Percentiles rank a stretch among this genome's conserved stretches.
Evolutionary conservation across 2,113 vertebrate genomes (phyloP).

Genomic region (Perccottus glenii): DNA sequence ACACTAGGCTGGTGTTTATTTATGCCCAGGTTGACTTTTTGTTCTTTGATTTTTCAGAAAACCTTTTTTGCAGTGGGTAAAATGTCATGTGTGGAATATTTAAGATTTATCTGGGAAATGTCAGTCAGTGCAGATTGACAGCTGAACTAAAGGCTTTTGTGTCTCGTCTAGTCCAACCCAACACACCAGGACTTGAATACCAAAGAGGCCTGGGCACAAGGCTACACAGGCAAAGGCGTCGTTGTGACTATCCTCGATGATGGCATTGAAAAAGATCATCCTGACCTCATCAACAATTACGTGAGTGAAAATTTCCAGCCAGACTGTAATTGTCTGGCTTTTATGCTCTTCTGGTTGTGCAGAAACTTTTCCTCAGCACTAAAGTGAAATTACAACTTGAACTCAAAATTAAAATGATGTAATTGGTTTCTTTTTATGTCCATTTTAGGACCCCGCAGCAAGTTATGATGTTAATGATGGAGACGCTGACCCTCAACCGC

Average conservation of each 20-base stretch:
- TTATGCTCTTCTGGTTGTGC: background rate
- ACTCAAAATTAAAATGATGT: background rate
- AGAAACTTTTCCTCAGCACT: background rate
- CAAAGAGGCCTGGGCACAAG: conserved; percentile 91
- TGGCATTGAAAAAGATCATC: conserved; percentile 97
- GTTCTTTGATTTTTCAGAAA: background rate
- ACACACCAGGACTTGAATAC: conserved; percentile 86
- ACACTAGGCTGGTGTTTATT: conserved; percentile 7
- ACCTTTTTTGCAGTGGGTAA: background rate
- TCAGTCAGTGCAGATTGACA: conserved; percentile 38
- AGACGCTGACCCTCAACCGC: conserved; percentile 93
- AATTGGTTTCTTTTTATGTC: conserved; percentile 15
- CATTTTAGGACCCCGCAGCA: conserved; percentile 87
- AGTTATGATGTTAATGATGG: conserved; percentile 98
- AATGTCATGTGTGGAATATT: conserved; percentile 9
- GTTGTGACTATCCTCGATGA: conserved; percentile 98
- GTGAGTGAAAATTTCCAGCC: conserved; percentile 76
- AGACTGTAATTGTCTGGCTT: background rate
- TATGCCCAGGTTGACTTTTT: background rate
- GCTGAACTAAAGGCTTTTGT: conserved; percentile 39
- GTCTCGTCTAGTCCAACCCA: conserved; percentile 67
- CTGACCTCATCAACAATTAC: conserved; percentile 92
- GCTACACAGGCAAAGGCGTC: conserved; percentile 90
- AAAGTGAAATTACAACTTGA: accelerated
- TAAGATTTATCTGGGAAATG: conserved; percentile 12